phyloP scores from a whole-genome alignment of 2,888 invertebrate species.

The Spodoptera littoralis region DNA sequence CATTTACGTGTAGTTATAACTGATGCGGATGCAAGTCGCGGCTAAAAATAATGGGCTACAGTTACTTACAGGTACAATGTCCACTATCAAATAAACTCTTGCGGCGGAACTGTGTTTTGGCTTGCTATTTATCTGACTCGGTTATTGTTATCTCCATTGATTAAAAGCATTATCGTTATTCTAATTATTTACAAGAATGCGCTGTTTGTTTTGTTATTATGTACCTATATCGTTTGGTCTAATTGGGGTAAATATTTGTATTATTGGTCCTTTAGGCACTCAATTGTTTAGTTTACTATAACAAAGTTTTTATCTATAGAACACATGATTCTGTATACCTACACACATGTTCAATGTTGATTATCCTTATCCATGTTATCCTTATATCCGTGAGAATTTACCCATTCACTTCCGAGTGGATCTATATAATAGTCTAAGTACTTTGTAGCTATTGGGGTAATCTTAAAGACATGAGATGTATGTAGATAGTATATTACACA shows the following conservation, averaged over 20 bases:
- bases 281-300: too few species aligned
- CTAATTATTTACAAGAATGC: neutral
- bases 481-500: too few species aligned
- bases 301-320: neutral
- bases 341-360: neutral
- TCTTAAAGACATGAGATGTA: too few species aligned
- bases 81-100: conserved; percentile 40
- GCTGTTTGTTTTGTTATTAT: neutral
- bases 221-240: too few species aligned
- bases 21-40: conserved; percentile 76
- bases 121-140: conserved; percentile 45
- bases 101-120: conserved; percentile 10
- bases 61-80: conserved; percentile 61
- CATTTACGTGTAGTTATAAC: conserved; percentile 79
- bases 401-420: too few species aligned
- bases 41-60: conserved; percentile 74
- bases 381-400: too few species aligned
- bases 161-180: conserved; percentile 30
- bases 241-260: too few species aligned
- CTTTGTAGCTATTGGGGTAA: too few species aligned
- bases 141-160: conserved; percentile 33
- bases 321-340: neutral
- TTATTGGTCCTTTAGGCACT: too few species aligned
- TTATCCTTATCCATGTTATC: too few species aligned
- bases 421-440: too few species aligned